Percentiles rank a stretch among this genome's conserved stretches.
phyloP scores from a whole-genome alignment of 2,797 vertebrate species.

The Cuculus canorus region DNA sequence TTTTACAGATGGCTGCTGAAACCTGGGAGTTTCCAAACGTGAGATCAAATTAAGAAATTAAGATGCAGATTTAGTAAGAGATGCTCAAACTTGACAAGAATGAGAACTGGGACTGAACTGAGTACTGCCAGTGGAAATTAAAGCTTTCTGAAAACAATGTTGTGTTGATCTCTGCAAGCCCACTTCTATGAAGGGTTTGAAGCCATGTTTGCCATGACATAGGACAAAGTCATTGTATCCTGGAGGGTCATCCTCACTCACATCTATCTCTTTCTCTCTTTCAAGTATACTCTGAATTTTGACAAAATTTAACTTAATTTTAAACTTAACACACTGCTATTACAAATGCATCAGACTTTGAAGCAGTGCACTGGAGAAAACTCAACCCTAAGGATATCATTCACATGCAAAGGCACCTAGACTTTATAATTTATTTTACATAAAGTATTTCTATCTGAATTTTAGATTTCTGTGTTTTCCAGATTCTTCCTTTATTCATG shows the following conservation, averaged over 20 bases:
- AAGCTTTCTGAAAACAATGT: rapidly evolving
- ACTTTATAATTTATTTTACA: constrained; percentile 49
- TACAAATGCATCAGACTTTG: constrained; percentile 5
- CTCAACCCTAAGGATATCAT: constrained; percentile 40
- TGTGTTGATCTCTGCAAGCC: rapidly evolving
- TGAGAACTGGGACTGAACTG: neutral
- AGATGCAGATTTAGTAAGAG: constrained; percentile 2
- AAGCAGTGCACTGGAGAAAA: constrained; percentile 7
- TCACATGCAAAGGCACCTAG: constrained; percentile 46
- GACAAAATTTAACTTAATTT: neutral
- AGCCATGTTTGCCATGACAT: rapidly evolving
- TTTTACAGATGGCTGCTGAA: neutral
- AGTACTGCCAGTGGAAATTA: neutral
- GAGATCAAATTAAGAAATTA: constrained; percentile 48
- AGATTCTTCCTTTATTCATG: constrained; percentile 53
- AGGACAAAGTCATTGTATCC: neutral
- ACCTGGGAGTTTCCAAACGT: neutral
- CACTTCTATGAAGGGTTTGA: rapidly evolving
- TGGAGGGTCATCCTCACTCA: neutral
- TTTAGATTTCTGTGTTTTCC: constrained; percentile 45
- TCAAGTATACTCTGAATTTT: neutral
- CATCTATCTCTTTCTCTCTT: neutral
- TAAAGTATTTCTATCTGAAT: constrained; percentile 58
- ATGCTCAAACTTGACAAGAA: neutral
- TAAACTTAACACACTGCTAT: neutral